phyloP scores from a whole-genome alignment of 2,888 invertebrate species.

The Boloria euphrosyne region DNA sequence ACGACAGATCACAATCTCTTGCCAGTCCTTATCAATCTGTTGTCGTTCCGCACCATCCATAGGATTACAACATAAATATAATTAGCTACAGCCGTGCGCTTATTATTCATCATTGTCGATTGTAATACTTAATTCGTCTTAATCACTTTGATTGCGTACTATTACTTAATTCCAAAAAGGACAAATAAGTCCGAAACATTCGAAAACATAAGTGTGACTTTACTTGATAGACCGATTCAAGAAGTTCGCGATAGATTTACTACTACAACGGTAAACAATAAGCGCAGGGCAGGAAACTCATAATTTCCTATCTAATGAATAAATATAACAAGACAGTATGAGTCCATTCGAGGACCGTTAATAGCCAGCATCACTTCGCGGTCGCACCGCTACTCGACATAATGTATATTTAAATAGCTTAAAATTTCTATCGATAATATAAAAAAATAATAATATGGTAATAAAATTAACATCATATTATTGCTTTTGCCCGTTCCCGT shows the following conservation, averaged over 20 bases:
- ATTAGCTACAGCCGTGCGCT: constrained; percentile 63
- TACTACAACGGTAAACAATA: not conserved
- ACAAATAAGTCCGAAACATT: not conserved
- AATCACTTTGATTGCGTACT: no score
- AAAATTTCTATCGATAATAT: constrained; percentile 78
- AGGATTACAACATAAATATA: constrained; percentile 81
- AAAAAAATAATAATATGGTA: constrained; percentile 83
- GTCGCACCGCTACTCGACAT: constrained; percentile 79
- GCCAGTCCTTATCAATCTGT: constrained; percentile 76
- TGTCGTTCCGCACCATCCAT: constrained; percentile 76
- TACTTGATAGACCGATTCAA: not conserved
- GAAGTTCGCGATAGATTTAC: not conserved
- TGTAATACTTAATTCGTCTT: not conserved
- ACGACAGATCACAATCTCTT: constrained; percentile 83
- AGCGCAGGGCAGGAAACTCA: constrained; percentile 66
- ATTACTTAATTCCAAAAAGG: no score
- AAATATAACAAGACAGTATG: constrained; percentile 78
- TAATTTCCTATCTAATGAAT: constrained; percentile 81
- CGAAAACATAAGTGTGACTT: not conserved
- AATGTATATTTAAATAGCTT: constrained; percentile 75
- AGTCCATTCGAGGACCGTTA: constrained; percentile 65
- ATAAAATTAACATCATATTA: constrained; percentile 83
- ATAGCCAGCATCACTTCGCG: constrained; percentile 79
- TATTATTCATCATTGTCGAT: constrained; percentile 1
- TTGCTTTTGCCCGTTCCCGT: constrained; percentile 83